Evolutionary conservation across 2,888 invertebrate genomes (phyloP).

Genomic region (Ormyrus pomaceus): DNA sequence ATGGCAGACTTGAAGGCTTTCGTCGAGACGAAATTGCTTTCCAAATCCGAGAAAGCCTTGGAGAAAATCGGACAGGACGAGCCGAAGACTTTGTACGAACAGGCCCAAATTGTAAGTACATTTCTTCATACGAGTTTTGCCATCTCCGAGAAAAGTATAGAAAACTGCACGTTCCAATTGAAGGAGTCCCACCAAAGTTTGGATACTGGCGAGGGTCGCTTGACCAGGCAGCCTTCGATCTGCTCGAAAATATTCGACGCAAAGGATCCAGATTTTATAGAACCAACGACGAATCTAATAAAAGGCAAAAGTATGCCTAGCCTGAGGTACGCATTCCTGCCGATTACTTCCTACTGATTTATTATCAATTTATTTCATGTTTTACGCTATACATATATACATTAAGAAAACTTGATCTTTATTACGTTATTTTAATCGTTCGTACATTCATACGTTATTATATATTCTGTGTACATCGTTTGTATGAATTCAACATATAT

Average conservation of each 20-base stretch:
- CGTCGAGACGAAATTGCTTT: constrained; percentile 92
- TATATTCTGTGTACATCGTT: no score
- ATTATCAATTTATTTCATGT: background rate
- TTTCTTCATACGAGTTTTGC: background rate
- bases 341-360: constrained; percentile 24
- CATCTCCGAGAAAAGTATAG: no score
- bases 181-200: constrained; percentile 90
- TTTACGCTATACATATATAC: background rate
- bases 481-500: no score
- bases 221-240: constrained; percentile 84
- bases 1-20: constrained; percentile 94
- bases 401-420: background rate
- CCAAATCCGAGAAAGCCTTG: constrained; percentile 93
- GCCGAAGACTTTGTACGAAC: constrained; percentile 68
- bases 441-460: background rate
- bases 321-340: constrained; percentile 82
- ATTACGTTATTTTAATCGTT: background rate
- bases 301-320: constrained; percentile 99
- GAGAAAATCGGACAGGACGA: constrained; percentile 92
- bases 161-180: no score
- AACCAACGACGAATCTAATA: constrained; percentile 83
- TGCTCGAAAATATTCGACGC: constrained; percentile 80
- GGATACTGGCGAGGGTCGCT: constrained; percentile 86
- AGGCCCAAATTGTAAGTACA: constrained; percentile 45
- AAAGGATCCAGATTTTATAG: constrained; percentile 77